Conservation (phyloP, 2,888 invertebrate genomes). For the Neelides folsomi region DNA sequence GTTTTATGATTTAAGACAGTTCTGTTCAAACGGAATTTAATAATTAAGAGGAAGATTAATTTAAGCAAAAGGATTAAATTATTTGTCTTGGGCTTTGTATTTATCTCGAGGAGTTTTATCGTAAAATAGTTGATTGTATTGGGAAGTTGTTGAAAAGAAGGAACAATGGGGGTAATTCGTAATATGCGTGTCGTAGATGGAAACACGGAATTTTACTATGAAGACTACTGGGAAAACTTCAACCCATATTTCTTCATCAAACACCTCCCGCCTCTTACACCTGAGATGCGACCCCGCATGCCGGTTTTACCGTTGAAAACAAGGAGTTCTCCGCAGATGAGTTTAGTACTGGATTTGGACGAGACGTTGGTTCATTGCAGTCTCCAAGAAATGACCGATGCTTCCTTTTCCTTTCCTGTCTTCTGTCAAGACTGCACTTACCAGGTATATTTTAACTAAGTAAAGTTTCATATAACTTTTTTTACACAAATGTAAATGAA, state of each 20-base stretch:
- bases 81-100: slow-evolving; percentile 6
- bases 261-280: slow-evolving; percentile 67
- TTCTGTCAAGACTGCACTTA: slow-evolving; percentile 81
- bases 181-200: slow-evolving; percentile 15
- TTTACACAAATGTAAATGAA: background rate
- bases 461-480: background rate
- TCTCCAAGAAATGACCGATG: slow-evolving; percentile 76
- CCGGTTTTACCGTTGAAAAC: slow-evolving; percentile 84
- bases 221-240: slow-evolving; percentile 62
- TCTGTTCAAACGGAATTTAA: too few species aligned
- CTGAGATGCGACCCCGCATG: slow-evolving; percentile 57
- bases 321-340: slow-evolving; percentile 77
- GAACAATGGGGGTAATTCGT: background rate
- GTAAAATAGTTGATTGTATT: background rate
- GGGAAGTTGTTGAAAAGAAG: background rate
- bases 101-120: slow-evolving; percentile 1
- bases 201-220: slow-evolving; percentile 33
- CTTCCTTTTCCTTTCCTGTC: slow-evolving; percentile 86
- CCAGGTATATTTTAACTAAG: slow-evolving; percentile 36
- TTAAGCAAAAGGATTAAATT: background rate
- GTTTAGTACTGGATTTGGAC: slow-evolving; percentile 64
- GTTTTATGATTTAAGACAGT: too few species aligned
- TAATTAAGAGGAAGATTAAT: too few species aligned
- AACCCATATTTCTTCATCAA: slow-evolving; percentile 86
- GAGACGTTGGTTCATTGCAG: slow-evolving; percentile 94